Evolutionary conservation across 2,113 vertebrate genomes (phyloP).

Genomic region (Lamprologus sp.): DNA sequence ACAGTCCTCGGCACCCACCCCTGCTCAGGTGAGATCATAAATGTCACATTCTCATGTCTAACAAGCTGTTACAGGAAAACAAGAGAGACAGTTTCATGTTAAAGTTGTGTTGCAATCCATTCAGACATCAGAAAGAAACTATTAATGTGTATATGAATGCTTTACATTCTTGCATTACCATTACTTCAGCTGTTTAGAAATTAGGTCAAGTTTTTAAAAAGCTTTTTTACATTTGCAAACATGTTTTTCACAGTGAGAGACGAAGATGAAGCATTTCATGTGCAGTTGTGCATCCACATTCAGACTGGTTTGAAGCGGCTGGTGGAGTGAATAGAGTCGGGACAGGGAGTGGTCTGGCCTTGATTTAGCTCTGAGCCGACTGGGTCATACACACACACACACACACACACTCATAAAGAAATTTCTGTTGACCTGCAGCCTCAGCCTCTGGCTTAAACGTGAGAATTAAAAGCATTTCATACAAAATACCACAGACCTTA

Average conservation of each 20-base stretch:
- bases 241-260: not conserved
- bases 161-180: not conserved
- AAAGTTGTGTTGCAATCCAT: not conserved
- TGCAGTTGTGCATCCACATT: not conserved
- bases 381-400: not conserved
- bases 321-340: not conserved
- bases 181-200: not conserved
- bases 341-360: slow-evolving; percentile 37
- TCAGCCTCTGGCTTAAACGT: not conserved
- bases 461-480: not conserved
- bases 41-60: not conserved
- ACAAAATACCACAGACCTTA: not conserved
- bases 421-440: not conserved
- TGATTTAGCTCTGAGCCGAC: slow-evolving; percentile 1
- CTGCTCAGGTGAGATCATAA: not conserved
- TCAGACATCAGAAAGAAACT: not conserved
- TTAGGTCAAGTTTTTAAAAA: not conserved
- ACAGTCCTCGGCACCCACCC: not conserved
- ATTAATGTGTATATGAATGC: not conserved
- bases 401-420: not conserved
- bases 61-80: not conserved
- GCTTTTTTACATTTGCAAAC: not conserved
- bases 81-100: not conserved
- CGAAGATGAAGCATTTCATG: not conserved
- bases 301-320: slow-evolving; percentile 40